Evolutionary conservation across 2,797 vertebrate species (phyloP).

Genomic region (Loriculus beryllinus): DNA sequence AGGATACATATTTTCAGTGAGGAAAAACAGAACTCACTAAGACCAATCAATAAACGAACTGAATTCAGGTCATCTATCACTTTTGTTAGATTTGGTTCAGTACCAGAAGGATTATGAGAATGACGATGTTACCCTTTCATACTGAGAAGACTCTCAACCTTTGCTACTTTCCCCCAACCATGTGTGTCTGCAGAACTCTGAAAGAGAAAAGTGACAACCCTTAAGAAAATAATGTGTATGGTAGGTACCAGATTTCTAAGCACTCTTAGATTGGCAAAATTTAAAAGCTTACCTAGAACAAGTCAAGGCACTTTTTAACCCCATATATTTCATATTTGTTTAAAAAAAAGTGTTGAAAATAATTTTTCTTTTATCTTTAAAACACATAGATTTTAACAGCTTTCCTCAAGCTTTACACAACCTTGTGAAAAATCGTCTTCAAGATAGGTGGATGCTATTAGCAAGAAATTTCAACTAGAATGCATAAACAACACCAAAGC

Average conservation of each 20-base stretch:
- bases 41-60: background rate
- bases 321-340: background rate
- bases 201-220: background rate
- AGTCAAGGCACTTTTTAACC: background rate
- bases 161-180: background rate
- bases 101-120: background rate
- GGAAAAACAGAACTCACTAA: background rate
- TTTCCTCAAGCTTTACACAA: background rate
- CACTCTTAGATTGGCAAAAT: background rate
- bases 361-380: background rate
- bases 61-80: background rate
- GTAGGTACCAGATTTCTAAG: background rate
- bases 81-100: background rate
- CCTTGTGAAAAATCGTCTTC: background rate
- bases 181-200: background rate
- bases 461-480: background rate
- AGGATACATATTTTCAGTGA: too few species aligned
- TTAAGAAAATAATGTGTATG: background rate
- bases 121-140: accelerated
- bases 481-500: background rate
- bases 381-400: background rate
- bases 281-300: background rate
- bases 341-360: background rate
- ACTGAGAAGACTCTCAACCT: background rate
- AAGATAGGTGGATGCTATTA: background rate